Evolutionary conservation across 2,113 vertebrate genomes (phyloP).

Genomic region (Corydoras sp.): DNA sequence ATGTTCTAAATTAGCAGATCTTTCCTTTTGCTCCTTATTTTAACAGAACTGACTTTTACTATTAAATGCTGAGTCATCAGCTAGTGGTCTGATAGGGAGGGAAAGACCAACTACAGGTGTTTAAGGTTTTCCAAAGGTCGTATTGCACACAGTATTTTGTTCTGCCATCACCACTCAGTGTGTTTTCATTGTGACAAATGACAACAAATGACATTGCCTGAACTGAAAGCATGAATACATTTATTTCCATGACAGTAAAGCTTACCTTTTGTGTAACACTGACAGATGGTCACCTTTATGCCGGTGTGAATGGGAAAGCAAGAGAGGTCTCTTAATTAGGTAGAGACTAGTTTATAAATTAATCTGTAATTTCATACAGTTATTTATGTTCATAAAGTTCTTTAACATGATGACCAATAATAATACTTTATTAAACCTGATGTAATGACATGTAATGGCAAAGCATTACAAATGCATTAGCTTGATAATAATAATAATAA

Average conservation of each 20-base stretch:
- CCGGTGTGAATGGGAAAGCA: too few relatives aligned
- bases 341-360: too few relatives aligned
- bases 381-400: too few relatives aligned
- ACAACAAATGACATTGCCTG: slow-evolving; percentile 9
- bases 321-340: too few relatives aligned
- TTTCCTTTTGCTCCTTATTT: not conserved
- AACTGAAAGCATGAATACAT: not conserved
- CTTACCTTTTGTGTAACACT: not conserved
- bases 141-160: not conserved
- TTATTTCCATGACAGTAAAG: slow-evolving; percentile 11
- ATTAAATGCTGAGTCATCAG: not conserved
- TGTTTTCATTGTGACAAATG: slow-evolving; percentile 14
- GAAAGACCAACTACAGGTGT: slow-evolving; percentile 1
- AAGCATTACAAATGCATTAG: too few relatives aligned
- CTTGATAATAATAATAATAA: too few relatives aligned
- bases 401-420: too few relatives aligned
- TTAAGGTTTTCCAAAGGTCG: not conserved
- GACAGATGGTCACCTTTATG: too few relatives aligned
- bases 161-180: slow-evolving; percentile 5
- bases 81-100: not conserved
- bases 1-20: not conserved
- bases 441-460: too few relatives aligned
- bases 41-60: not conserved
- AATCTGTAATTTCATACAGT: too few relatives aligned
- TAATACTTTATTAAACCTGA: too few relatives aligned